phyloP scores from a whole-genome alignment of 2,888 invertebrate species.

The Siphlonurus alternatus region DNA sequence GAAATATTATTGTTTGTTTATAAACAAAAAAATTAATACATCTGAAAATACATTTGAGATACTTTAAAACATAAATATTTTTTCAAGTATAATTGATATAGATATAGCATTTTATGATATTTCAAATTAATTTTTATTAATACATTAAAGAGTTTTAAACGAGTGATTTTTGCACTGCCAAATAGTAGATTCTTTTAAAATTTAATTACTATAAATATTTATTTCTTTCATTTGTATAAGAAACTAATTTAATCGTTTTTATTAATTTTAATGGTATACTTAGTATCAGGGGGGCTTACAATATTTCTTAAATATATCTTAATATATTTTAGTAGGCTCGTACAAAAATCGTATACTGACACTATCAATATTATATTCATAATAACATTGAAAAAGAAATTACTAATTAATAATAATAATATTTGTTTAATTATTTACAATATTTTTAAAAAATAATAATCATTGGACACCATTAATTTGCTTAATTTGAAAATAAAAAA shows the following conservation, averaged over 20 bases:
- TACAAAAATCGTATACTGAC: constrained; percentile 3
- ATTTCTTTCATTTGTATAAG: not conserved
- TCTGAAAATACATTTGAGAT: too few relatives aligned
- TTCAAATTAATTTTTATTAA: too few relatives aligned
- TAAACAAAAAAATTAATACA: too few relatives aligned
- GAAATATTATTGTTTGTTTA: not conserved
- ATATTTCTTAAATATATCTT: not conserved
- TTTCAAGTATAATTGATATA: too few relatives aligned
- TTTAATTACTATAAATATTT: too few relatives aligned
- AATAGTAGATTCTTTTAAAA: too few relatives aligned
- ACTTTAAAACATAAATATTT: not conserved
- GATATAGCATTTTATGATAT: too few relatives aligned
- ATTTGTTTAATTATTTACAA: not conserved
- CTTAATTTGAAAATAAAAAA: not conserved
- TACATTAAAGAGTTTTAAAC: too few relatives aligned
- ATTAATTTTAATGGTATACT: not conserved
- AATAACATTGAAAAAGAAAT: not conserved
- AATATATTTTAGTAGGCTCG: not conserved
- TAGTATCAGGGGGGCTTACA: not conserved
- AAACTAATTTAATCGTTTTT: not conserved
- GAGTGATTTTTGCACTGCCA: too few relatives aligned
- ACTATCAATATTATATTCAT: not conserved
- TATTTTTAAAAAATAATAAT: not conserved
- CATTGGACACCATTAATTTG: not conserved
- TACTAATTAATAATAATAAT: not conserved